These are phyloP conservation scores for Torymus texanus DNA, from an alignment of 2,888 invertebrate genomes.

Conservation along the genomic window DNA sequence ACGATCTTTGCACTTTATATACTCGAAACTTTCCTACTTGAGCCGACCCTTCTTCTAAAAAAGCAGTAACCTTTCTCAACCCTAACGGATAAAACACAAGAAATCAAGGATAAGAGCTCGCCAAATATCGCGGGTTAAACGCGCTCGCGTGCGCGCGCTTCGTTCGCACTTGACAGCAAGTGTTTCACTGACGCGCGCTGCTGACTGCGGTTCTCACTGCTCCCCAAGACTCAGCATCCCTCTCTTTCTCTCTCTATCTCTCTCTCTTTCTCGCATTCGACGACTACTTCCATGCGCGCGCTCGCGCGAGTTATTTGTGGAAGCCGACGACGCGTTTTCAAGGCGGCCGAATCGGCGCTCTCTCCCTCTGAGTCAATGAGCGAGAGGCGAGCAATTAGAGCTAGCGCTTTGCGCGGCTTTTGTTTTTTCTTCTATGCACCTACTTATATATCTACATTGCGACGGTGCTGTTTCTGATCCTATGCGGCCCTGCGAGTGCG, in stretches of 20 bases:
- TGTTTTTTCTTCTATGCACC: no score
- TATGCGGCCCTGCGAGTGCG: no score
- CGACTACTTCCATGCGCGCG: slow-evolving; percentile 4
- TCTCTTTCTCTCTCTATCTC: not conserved
- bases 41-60: no score
- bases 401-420: not conserved
- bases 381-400: slow-evolving; percentile 6
- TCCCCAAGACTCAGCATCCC: slow-evolving; percentile 2
- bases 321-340: slow-evolving; percentile 42
- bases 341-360: slow-evolving; percentile 27
- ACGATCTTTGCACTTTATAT: no score
- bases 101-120: no score
- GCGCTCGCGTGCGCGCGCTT: not conserved
- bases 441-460: no score
- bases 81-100: no score
- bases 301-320: slow-evolving; percentile 51
- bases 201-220: slow-evolving; percentile 32
- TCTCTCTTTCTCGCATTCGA: slow-evolving; percentile 1
- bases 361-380: slow-evolving; percentile 16
- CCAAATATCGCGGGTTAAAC: no score
- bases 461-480: no score
- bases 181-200: slow-evolving; percentile 71
- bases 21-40: no score
- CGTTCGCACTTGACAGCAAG: slow-evolving; percentile 64
- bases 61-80: no score